These are phyloP conservation scores for Epirrhoe alternata DNA, from an alignment of 2,888 invertebrate genomes.

Conservation along the genomic window DNA sequence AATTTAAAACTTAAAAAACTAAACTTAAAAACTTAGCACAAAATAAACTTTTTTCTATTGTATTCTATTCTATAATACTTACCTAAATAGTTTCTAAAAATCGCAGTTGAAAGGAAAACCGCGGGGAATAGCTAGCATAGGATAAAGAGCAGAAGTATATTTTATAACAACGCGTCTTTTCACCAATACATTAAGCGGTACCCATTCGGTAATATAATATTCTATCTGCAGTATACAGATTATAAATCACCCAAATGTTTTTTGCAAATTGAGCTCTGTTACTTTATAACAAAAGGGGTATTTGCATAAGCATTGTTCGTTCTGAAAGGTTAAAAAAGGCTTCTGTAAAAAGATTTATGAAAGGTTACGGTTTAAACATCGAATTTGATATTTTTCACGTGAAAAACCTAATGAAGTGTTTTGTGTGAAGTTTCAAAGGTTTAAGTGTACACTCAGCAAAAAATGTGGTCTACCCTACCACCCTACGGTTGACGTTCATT, in stretches of 20 bases:
- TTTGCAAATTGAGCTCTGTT: conserved; percentile 33
- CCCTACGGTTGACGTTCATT: too few species aligned
- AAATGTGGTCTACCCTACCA: too few species aligned
- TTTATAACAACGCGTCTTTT: conserved; percentile 21
- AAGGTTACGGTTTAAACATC: conserved; percentile 24
- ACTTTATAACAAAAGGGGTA: conserved; percentile 16
- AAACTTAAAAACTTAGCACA: too few species aligned
- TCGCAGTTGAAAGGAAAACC: background rate
- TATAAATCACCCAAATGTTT: conserved; percentile 33
- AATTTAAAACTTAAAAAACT: too few species aligned
- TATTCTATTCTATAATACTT: too few species aligned
- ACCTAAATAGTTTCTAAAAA: too few species aligned
- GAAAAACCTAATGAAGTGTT: background rate
- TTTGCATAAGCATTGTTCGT: conserved; percentile 25
- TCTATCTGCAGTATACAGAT: conserved; percentile 35
- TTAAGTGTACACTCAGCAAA: too few species aligned
- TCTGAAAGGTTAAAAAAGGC: conserved; percentile 28
- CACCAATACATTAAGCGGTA: conserved; percentile 20
- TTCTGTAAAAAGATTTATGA: conserved; percentile 36
- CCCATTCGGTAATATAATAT: conserved; percentile 39
- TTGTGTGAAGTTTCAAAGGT: background rate
- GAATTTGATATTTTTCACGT: conserved; percentile 27
- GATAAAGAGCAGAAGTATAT: background rate
- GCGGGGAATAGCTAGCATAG: background rate
- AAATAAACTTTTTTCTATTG: too few species aligned